These are phyloP conservation scores for Heterodera carotae DNA, from an alignment of 1,140 invertebrate genomes.

Conservation along the genomic window DNA sequence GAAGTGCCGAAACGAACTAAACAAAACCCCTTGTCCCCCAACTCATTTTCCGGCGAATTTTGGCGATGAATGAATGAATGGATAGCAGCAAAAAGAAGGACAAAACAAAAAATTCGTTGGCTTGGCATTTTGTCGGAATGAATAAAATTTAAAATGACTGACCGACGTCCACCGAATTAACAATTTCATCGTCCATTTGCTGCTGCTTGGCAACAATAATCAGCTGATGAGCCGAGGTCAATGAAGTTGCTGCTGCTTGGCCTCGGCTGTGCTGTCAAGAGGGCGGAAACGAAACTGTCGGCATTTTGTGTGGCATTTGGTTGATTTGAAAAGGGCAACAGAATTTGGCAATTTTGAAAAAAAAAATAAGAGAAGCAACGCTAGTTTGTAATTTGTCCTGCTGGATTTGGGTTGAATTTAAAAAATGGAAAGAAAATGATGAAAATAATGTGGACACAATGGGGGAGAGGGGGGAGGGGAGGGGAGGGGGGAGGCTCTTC, in stretches of 20 bases:
- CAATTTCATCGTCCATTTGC: neutral
- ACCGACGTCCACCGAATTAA: neutral
- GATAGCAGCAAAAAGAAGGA: neutral
- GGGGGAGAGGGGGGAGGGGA: no score
- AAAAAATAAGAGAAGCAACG: no score
- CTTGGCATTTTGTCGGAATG: neutral
- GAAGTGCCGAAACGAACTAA: neutral
- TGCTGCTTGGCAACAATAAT: neutral
- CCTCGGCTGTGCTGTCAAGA: neutral
- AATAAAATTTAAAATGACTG: neutral
- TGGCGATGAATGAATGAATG: neutral
- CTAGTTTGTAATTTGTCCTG: neutral
- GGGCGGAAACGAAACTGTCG: neutral
- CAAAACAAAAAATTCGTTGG: neutral
- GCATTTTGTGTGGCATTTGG: no score
- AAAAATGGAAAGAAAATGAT: neutral
- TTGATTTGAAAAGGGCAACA: neutral
- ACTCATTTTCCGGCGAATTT: neutral
- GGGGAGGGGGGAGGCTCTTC: no score
- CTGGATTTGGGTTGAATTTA: neutral
- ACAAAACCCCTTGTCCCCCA: neutral
- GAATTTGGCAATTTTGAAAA: no score
- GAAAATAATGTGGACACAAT: neutral
- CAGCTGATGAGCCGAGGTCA: neutral
- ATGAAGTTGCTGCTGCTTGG: neutral